Base-by-base conservation (phyloP, 2,113 vertebrate species). In the Halcyon malimbica region DNA sequence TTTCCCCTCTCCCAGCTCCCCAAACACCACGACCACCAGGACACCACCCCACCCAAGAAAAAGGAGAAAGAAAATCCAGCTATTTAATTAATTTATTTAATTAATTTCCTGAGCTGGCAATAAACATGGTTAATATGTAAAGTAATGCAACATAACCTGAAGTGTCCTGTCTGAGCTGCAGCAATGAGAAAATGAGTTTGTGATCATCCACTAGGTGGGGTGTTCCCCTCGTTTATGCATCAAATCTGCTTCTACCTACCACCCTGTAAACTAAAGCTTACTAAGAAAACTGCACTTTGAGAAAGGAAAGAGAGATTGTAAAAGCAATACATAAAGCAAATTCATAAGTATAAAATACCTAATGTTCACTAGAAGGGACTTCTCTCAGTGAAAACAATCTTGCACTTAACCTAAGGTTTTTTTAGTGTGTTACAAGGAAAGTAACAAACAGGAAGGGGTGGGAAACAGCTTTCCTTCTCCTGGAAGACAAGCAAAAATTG, bases 161-260 rank as follows among this genome's bases (percentile, higher is more conserved):
- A 65, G 3, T 10, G 51, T 80, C 20, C 13, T 13, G 5, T 19
- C 8, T 2, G 8, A 84, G 44, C 6, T 2, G 37, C 3, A 95
- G 23, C 41, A 74, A 75, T 11, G 29, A 79, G 65, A 75, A 65
- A 63, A 64, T 6, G 23, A 83, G 44, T 71, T 54, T 85, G 35
- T 11, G 7, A 64, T n/a, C n/a, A 63, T 67, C 95, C 97, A 96
- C 94, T 94, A 96, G 97, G 62, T 93, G 97, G 95, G 53, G 96
- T 3, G 0, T 93, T 96, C 56, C 20, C 50, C 96, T 95, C 93
- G 41, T 54, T 67, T 90, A 90, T 88, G 69, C 14, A 48, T 50
- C 50, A 73, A 65, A 88, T 42, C 13, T 56, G 23, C 63, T 35
- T 54, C 24, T n/a, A 48, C 6, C 46, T 16, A 37, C 16, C 9